phyloP scores from a whole-genome alignment of 2,888 invertebrate genomes.

The Leptinotarsa haldemani region DNA sequence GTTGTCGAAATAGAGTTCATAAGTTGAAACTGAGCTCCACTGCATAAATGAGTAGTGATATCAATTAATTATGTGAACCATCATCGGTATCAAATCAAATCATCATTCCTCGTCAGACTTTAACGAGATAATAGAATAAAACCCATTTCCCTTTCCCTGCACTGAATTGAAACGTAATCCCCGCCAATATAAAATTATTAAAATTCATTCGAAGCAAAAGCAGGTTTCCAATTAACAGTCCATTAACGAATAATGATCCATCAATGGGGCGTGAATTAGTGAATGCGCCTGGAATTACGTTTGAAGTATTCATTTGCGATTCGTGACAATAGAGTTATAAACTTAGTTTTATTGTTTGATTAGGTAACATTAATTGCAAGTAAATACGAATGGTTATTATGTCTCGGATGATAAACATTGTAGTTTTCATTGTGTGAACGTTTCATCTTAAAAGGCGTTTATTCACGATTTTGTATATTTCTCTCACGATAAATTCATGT shows the following conservation, averaged over 20 bases:
- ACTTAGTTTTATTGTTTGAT: slow-evolving; percentile 45
- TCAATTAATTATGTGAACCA: neutral
- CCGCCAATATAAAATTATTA: slow-evolving; percentile 34
- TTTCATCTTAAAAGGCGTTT: neutral
- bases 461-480: too few species aligned
- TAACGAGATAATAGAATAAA: slow-evolving; percentile 3
- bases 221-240: slow-evolving; percentile 46
- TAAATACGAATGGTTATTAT: slow-evolving; percentile 14
- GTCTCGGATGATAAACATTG: slow-evolving; percentile 5
- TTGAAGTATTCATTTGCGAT: slow-evolving; percentile 45
- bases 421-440: neutral
- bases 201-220: slow-evolving; percentile 37
- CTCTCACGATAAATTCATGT: too few species aligned
- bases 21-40: neutral
- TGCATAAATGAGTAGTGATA: neutral
- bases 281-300: slow-evolving; percentile 46
- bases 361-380: slow-evolving; percentile 37
- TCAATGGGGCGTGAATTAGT: slow-evolving; percentile 46
- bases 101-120: neutral
- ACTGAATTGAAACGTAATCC: slow-evolving; percentile 28
- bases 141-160: neutral
- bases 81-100: neutral
- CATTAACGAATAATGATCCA: slow-evolving; percentile 48
- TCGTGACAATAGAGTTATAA: slow-evolving; percentile 46
- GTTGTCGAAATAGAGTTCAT: too few species aligned